phyloP scores from a whole-genome alignment of 2,113 vertebrate genomes.

The Hiodon tergisus region DNA sequence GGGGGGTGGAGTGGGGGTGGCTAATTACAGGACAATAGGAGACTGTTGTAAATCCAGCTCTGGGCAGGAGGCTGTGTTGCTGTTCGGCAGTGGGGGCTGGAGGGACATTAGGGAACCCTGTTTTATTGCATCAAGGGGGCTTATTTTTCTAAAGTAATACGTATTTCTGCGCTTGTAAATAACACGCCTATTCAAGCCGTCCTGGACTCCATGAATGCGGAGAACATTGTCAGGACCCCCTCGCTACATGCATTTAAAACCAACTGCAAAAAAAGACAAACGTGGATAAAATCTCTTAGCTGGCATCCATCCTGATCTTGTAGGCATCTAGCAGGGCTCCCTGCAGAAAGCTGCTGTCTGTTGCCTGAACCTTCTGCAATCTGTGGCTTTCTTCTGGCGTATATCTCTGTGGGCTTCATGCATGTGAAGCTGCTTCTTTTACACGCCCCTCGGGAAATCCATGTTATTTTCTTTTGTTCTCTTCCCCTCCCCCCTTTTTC shows the following conservation, averaged over 20 bases:
- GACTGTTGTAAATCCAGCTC: conserved; percentile 29
- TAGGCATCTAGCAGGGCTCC: too few relatives aligned
- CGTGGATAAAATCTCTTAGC: too few relatives aligned
- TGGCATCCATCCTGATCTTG: too few relatives aligned
- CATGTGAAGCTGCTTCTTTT: too few relatives aligned
- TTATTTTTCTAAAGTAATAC: not conserved
- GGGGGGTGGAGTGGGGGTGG: conserved; percentile 26
- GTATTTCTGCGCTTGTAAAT: not conserved
- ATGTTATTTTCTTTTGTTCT: not conserved
- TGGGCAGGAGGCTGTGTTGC: conserved; percentile 35
- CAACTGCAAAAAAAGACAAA: too few relatives aligned
- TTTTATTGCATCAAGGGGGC: conserved; percentile 17
- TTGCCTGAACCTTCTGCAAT: too few relatives aligned
- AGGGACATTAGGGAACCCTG: not conserved
- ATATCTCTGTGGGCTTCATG: too few relatives aligned
- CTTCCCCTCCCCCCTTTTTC: conserved; percentile 32
- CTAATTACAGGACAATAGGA: conserved; percentile 37
- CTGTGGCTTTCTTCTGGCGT: too few relatives aligned
- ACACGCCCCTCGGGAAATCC: not conserved
- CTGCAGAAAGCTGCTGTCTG: too few relatives aligned
- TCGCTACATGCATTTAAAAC: too few relatives aligned
- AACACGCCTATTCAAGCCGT: not conserved
- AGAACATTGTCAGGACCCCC: not conserved
- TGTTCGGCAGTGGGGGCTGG: not conserved
- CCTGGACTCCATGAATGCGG: not conserved